Evolutionary conservation across 2,797 vertebrate species (phyloP), one percentile per base, ranked within the genome.

Genomic region (Microcaecilia unicolor): DNA sequence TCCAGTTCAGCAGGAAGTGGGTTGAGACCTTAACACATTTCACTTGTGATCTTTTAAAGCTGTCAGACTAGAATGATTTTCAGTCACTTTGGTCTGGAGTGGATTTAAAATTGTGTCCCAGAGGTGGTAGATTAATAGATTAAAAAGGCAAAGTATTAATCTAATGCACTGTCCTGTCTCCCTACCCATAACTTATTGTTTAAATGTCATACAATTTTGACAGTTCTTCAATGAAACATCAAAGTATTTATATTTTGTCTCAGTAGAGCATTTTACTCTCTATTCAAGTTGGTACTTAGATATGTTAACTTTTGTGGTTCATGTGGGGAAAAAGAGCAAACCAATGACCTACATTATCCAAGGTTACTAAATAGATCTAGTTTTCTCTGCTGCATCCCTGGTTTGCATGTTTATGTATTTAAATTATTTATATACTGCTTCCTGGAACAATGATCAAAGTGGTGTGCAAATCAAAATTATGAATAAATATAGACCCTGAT

Each of bases 21-120:
- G 36, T 25, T 40, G 56, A 63, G 72, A 61, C 41, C 61, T 64
- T 59, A 67, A 33, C 50, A 9, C 2, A 2, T 43, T 67, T 65
- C 58, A 44, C 50, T 59, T 42, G 48, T 64, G 68, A 55, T 70
- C 59, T 78, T 76, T 74, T 57, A 61, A 69, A 76, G 40, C 55
- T 67, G 61, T 68, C 74, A 73, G 51, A 10, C 10, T 12, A 21
- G 57, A 78, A 77, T 51, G 71, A 72, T 75, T 78, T 78, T 60
- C 71, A 71, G 64, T 67, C 75, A 72, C 49, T 70, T 52, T 15
- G 12, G 36, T 61, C 47, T 23, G 44, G 28, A 70, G 41, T 61
- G 47, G 58, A 56, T 72, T 72, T 73, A 71, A 68, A 74, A 67
- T 44, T 35, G 10, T 56, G 44, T 65, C 52, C 59, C 61, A 47